Evolutionary conservation across 53 echinoderm and acorn worm species (phyloP), one percentile per base, ranked within the genome.

Genomic region (Henricia sp.): DNA sequence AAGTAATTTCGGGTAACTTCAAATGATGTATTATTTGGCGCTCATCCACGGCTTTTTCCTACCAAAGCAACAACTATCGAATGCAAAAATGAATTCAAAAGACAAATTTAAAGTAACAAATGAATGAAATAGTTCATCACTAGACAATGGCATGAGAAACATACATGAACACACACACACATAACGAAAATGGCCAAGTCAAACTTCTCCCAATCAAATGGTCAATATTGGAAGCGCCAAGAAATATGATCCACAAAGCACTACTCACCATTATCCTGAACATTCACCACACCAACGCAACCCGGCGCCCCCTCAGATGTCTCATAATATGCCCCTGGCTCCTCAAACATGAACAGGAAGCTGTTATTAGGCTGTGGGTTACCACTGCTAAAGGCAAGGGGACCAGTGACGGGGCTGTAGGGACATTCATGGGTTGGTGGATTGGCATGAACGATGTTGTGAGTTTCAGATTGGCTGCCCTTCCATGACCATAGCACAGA

Each of bases 401-500:
- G 51, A 8, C 78, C 91, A 16, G 65, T 48, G 6, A 93, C 71
- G 3, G 75, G 80, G 23, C 35, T 58, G 42, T 74, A 85, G 1
- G 91, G 88, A 16, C 71, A 36, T 11, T 46, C 33, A 6, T 85
- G 74, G 70, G 70, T 60, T 2, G 88, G 80, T 17, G 88, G 54
- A 39, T 82, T 88, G 19, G 88, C 94, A 50, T 91, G 88, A 67
- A 91, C 82, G 43, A 93, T 91, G 86, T 93, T 93, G 77, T 93
- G 94, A 25, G 68, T 84, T 73, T 93, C 94, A 11, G 73, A 58
- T 27, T 59, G 70, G 53, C 84, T 85, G 37, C 85, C 94, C 36
- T 93, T 93, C 94, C 94, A 93, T 4, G 94, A 84, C 94, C 94
- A 93, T 30, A 91, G 56, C 43, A 93, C 82, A 3, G 77, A 54